Conservation (phyloP, 2,113 vertebrate genomes). For the Alosa alosa region DNA sequence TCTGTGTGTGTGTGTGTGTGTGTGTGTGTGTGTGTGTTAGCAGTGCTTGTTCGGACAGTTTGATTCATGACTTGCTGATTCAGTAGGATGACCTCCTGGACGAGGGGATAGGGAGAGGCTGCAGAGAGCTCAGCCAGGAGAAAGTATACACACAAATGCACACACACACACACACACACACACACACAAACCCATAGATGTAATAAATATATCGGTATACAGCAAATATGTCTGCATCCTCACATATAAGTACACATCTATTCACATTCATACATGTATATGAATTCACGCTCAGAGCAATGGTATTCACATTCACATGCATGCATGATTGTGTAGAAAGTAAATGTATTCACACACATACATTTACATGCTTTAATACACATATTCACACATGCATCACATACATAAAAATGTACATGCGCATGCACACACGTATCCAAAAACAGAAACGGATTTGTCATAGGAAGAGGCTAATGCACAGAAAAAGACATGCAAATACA, state of each 20-base stretch:
- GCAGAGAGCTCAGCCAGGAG: not conserved
- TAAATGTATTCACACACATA: not conserved
- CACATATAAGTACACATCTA: too few species aligned
- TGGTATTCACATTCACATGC: not conserved
- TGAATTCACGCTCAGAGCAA: not conserved
- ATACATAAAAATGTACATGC: not conserved
- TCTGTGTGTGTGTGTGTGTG: slow-evolving; percentile 10
- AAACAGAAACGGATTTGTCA: not conserved
- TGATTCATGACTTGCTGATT: slow-evolving; percentile 19
- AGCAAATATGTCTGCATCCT: too few species aligned
- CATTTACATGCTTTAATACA: not conserved
- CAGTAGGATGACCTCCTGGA: slow-evolving; percentile 10
- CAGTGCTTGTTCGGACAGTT: not conserved
- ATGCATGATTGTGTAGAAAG: not conserved
- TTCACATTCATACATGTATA: too few species aligned
- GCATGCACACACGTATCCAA: slow-evolving; percentile 13
- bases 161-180: slow-evolving; percentile 7
- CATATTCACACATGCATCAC: not conserved
- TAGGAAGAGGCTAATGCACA: not conserved
- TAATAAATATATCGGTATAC: too few species aligned
- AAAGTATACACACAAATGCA: not conserved
- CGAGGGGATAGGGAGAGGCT: not conserved
- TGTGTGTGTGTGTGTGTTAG: not conserved
- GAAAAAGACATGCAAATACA: not conserved
- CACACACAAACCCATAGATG: not conserved